Base-by-base conservation (phyloP, 1,140 invertebrate species). In the Stenopsyche tienmushanensis region DNA sequence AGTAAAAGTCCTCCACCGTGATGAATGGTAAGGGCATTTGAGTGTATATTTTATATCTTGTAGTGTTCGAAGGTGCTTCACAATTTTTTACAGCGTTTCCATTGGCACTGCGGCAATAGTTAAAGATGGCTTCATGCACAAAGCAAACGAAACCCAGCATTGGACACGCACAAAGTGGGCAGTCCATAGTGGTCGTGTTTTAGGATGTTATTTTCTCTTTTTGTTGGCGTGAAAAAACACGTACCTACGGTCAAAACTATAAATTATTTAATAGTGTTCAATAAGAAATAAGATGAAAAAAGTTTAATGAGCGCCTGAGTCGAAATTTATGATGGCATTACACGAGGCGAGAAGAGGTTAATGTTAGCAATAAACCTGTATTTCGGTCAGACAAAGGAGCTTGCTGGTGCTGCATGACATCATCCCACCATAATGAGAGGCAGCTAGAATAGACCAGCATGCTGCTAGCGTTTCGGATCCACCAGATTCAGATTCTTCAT, bases 331-430 rank as follows among this genome's bases (percentile, higher is more conserved):
- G 54, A 57, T 39, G 54, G 34, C 54, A 57, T 41, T 23, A 57
- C 54, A 42, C 34, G 26, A 42, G 54, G 54, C 54, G 54, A 57
- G 54, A 57, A 42, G 54, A 57, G 54, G 53, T 55, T 55, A 39
- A 55, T 55, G 53, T 41, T 17, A 29, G 54, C 54, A 57, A 57
- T 57, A 57, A 57, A 57, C 54, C 54, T 42, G 54, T 57, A 42
- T 42, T 42, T 41, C 39, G 34, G 54, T 24, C 54, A 39, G 24
- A 57, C 54, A 57, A 57, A 57, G 54, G 34, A 42, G 54, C 26
- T 42, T 20, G 34, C 54, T 57, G 26, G 39, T 29, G 15, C 15
- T 3, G 13, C 34, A 57, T 57, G 54, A 57, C 54, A 57, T 57
- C 54, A 57, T 42, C 54, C 54, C n/a, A 39, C 34, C 54, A 42